Conservation (phyloP, 2,113 vertebrate species). For the Tragelaphus imberbis region DNA sequence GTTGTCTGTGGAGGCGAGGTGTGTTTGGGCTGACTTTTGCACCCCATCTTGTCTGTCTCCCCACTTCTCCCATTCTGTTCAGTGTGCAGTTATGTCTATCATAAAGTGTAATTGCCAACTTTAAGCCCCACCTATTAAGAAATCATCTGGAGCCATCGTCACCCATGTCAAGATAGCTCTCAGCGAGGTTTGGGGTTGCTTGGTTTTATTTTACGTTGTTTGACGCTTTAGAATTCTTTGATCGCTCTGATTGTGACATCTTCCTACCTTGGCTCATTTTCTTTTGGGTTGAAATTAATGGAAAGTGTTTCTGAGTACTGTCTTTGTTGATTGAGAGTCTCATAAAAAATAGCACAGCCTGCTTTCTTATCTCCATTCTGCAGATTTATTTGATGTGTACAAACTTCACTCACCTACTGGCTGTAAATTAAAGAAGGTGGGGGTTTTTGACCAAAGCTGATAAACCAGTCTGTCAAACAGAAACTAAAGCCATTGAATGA, state of each 20-base stretch:
- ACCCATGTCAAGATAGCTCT: accelerated
- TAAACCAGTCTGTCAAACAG: not conserved
- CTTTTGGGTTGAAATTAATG: not conserved
- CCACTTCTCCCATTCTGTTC: not conserved
- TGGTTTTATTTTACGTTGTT: not conserved
- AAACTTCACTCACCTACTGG: not conserved
- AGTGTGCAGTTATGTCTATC: not conserved
- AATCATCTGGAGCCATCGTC: not conserved
- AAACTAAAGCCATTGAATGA: not conserved
- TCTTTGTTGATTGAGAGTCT: not conserved
- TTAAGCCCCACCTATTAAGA: not conserved
- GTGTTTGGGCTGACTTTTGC: not conserved
- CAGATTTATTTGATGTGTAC: not conserved
- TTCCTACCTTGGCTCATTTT: not conserved
- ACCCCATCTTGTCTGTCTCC: not conserved
- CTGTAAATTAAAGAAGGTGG: not conserved
- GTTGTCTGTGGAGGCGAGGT: not conserved
- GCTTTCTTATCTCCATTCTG: not conserved
- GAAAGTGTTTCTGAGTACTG: not conserved
- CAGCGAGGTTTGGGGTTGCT: not conserved
- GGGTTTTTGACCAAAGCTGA: not conserved
- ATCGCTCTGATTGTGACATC: not conserved
- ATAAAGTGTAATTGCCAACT: not conserved
- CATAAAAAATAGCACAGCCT: not conserved
- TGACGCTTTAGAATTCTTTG: not conserved